phyloP scores from a whole-genome alignment of 2,888 invertebrate genomes.

The Melieria omissa region DNA sequence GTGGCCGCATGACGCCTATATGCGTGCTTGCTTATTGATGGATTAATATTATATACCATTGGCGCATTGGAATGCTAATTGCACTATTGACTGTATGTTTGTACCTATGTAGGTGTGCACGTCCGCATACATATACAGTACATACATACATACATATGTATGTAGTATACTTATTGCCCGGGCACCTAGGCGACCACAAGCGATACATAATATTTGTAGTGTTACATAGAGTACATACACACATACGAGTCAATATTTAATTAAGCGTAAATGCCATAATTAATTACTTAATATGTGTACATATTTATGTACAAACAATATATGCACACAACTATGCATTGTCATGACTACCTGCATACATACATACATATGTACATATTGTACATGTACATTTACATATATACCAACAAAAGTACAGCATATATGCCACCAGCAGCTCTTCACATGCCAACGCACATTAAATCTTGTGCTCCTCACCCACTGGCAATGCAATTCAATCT shows the following conservation, averaged over 20 bases:
- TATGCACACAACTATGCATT: not conserved
- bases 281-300: not conserved
- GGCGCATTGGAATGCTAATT: slow-evolving; percentile 2
- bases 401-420: not conserved
- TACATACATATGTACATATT: not conserved
- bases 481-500: no score
- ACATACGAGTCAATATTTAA: not conserved
- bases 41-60: not conserved
- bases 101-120: slow-evolving; percentile 6
- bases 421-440: no score
- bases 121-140: slow-evolving; percentile 4
- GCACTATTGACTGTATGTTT: slow-evolving; percentile 1
- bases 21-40: not conserved
- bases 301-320: not conserved
- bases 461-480: no score
- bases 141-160: slow-evolving; percentile 13
- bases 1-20: not conserved
- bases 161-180: not conserved
- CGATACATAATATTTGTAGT: no score
- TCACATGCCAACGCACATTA: no score
- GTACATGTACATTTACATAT: slow-evolving; percentile 4
- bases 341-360: not conserved
- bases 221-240: not conserved
- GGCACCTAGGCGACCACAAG: no score
- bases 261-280: not conserved